Base-by-base conservation (phyloP, 2,797 vertebrate genomes). In the Tinamus major region DNA sequence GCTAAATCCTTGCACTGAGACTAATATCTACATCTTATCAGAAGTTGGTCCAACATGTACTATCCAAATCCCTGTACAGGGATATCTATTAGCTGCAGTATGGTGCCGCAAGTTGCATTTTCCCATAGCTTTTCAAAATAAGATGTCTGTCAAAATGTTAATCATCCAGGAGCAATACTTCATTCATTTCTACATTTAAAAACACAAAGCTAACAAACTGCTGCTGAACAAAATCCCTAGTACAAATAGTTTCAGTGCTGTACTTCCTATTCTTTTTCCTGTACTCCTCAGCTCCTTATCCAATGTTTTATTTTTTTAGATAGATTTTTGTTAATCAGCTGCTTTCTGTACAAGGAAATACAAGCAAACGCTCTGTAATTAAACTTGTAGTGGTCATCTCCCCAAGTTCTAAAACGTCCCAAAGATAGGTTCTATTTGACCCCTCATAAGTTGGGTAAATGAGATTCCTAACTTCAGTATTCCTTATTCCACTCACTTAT, bases 1-100 rank as follows among this genome's bases (percentile, higher is more conserved):
- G 65, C 88, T 92, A 87, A 92, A 94, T 79, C 46, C 63, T 87
- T 70, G 67, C 71, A 76, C 46, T 76, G 75, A 80, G 55, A 92
- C 56, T 44, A 69, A 7, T 53, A 90, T 49, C 65, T 85, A 74
- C 41, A 92, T 64, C 79, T 90, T 90, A 94, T 6, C 61, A 87
- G 6, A n/a, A 67, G 82, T 77, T 88, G 39, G 35, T 81, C 92
- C 77, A 91, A 69, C 21, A 51, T 4, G 29, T 64, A 41, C 6
- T 58, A 75, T 41, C 48, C 55, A 87, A 89, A 83, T 75, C 82
- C 68, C 72, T 65, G 55, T 69, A 80, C 19, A 39, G 33, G 44
- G 89, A 79, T n/a, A 71, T 53, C 58, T n/a, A 14, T 35, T 61
- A 61, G 27, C 81, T 89, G 77, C 62, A 83, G 33, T 13, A 48